Conservation (phyloP, 2,888 invertebrate genomes). For the Chaitophorus viminalis region DNA sequence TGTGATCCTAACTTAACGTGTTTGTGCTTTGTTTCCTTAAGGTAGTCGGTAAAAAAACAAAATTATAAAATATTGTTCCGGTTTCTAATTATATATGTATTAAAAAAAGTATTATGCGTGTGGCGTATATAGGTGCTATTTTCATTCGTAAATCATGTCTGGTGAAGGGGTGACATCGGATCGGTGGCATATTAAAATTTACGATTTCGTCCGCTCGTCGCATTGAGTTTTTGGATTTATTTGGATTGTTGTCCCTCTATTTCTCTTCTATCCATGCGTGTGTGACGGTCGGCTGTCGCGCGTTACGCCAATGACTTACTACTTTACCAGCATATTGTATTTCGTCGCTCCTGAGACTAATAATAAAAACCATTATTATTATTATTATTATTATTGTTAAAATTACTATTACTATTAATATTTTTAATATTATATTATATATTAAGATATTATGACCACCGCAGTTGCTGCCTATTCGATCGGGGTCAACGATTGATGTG, state of each 20-base stretch:
- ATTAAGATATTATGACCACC: not conserved
- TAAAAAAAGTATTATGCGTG: not conserved
- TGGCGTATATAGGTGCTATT: slow-evolving; percentile 18
- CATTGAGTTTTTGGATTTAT: slow-evolving; percentile 46
- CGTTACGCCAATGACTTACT: slow-evolving; percentile 10
- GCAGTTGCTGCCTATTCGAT: not conserved
- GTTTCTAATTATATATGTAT: slow-evolving; percentile 36
- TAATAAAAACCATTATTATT: not conserved
- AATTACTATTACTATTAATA: not conserved
- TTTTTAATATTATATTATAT: not conserved
- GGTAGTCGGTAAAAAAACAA: not conserved
- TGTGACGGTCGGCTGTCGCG: not conserved
- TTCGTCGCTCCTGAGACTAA: not conserved
- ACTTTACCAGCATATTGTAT: slow-evolving; percentile 3
- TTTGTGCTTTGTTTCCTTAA: not conserved
- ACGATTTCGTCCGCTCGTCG: slow-evolving; percentile 38
- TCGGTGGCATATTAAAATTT: slow-evolving; percentile 43
- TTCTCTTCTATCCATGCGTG: not conserved
- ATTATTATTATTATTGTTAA: not conserved
- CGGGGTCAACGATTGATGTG: slow-evolving; percentile 12
- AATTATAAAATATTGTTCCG: not conserved
- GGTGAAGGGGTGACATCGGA: slow-evolving; percentile 40
- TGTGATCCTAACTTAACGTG: not conserved
- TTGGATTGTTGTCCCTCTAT: not conserved
- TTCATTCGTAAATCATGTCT: slow-evolving; percentile 48